Conservation (phyloP, 1,140 invertebrate genomes). For the Ectropis grisescens region DNA sequence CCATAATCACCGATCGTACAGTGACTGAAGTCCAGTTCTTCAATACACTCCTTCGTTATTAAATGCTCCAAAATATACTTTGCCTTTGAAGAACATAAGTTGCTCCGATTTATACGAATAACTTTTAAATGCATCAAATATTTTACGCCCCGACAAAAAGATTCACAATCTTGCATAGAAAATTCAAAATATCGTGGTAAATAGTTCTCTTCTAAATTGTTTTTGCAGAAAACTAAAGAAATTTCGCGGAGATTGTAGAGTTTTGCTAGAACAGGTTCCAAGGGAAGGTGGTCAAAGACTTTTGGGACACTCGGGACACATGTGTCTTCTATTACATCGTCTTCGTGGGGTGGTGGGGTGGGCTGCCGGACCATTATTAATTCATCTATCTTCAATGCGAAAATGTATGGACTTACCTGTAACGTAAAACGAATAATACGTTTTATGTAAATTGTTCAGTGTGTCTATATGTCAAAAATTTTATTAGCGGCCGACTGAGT, state of each 20-base stretch:
- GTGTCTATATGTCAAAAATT: no score
- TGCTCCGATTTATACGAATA: constrained; percentile 58
- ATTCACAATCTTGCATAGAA: constrained; percentile 48
- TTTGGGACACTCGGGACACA: constrained; percentile 44
- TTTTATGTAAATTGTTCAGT: no score
- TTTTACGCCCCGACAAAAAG: constrained; percentile 50
- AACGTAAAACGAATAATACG: constrained; percentile 10
- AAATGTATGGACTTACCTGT: constrained; percentile 58
- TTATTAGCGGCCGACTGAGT: no score
- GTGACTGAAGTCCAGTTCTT: constrained; percentile 64
- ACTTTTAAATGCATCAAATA: constrained; percentile 38
- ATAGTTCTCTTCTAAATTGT: constrained; percentile 38
- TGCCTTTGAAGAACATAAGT: constrained; percentile 51
- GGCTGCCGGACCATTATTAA: constrained; percentile 51
- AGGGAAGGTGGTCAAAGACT: constrained; percentile 54
- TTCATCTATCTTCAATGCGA: constrained; percentile 40
- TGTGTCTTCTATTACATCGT: constrained; percentile 34
- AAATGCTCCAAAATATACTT: constrained; percentile 53
- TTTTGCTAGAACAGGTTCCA: constrained; percentile 37
- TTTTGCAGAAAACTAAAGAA: constrained; percentile 52
- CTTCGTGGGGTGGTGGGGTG: constrained; percentile 25
- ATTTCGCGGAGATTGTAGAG: constrained; percentile 55
- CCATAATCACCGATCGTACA: constrained; percentile 63
- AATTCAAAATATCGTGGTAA: constrained; percentile 53
- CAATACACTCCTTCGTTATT: constrained; percentile 47